These are phyloP conservation scores for Limnephilus auricula DNA, from an alignment of 2,888 invertebrate genomes.

Conservation along the genomic window DNA sequence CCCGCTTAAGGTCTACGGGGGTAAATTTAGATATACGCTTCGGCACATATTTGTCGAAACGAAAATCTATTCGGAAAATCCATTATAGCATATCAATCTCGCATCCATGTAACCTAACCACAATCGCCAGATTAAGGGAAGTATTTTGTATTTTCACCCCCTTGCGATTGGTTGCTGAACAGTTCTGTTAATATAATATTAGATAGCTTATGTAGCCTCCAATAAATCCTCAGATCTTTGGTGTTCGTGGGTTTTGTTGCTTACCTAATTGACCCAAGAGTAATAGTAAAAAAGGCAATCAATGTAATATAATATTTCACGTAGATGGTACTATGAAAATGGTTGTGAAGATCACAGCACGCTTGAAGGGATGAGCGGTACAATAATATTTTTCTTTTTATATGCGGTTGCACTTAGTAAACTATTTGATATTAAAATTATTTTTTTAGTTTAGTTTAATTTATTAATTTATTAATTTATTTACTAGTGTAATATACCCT, in stretches of 20 bases:
- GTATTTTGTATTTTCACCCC: background rate
- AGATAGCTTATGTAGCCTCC: background rate
- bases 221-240: background rate
- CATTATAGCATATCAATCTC: slow-evolving; percentile 33
- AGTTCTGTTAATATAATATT: background rate
- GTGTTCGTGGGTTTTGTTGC: background rate
- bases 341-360: background rate
- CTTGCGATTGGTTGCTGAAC: background rate
- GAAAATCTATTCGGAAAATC: slow-evolving; percentile 26
- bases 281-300: background rate
- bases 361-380: background rate
- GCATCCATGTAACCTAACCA: slow-evolving; percentile 3
- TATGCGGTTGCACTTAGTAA: too few relatives aligned
- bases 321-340: background rate
- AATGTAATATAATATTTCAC: background rate
- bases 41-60: background rate
- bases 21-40: slow-evolving; percentile 2
- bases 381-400: background rate
- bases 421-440: too few relatives aligned
- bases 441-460: too few relatives aligned
- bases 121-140: slow-evolving; percentile 7
- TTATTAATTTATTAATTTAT: too few relatives aligned
- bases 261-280: background rate
- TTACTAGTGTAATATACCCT: too few relatives aligned
- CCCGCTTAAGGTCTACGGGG: background rate